Percentiles rank a stretch among this genome's conserved stretches.
Conservation (phyloP, 2,113 vertebrate species). For the Lophotis ruficrista region DNA sequence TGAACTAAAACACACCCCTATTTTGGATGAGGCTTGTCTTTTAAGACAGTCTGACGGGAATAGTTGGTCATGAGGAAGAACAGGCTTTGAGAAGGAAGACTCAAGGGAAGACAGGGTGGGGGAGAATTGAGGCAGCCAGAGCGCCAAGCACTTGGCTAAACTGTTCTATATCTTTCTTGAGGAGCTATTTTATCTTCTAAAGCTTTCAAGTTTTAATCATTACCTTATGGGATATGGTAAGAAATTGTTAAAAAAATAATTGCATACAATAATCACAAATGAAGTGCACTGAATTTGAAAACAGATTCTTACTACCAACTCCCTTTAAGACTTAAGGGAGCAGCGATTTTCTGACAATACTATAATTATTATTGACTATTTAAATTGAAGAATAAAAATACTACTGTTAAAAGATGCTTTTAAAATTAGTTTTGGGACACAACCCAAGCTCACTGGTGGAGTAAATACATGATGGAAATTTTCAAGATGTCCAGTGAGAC, state of each 20-base stretch:
- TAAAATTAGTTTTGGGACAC: neutral
- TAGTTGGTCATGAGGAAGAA: neutral
- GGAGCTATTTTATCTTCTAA: slow-evolving; percentile 19
- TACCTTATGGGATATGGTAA: slow-evolving; percentile 43
- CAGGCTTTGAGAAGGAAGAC: neutral
- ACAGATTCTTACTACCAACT: neutral
- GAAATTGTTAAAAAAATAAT: slow-evolving; percentile 47
- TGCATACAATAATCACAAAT: slow-evolving; percentile 35
- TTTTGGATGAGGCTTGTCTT: slow-evolving; percentile 12
- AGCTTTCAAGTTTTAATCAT: slow-evolving; percentile 68
- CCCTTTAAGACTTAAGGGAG: slow-evolving; percentile 27
- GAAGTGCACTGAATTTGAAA: slow-evolving; percentile 42
- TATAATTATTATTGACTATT: slow-evolving; percentile 22
- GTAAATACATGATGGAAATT: neutral
- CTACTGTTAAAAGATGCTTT: neutral
- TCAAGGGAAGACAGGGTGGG: neutral
- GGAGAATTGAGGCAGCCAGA: neutral
- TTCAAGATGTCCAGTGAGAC: neutral
- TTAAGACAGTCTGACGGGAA: slow-evolving; percentile 8
- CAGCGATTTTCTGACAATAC: neutral
- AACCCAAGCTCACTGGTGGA: neutral
- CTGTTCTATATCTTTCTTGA: slow-evolving; percentile 15
- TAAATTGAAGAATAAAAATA: neutral
- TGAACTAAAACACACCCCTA: neutral
- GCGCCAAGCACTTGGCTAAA: slow-evolving; percentile 47